Evolutionary conservation across 1,140 invertebrate genomes (phyloP).

Genomic region (Drosophila auraria): DNA sequence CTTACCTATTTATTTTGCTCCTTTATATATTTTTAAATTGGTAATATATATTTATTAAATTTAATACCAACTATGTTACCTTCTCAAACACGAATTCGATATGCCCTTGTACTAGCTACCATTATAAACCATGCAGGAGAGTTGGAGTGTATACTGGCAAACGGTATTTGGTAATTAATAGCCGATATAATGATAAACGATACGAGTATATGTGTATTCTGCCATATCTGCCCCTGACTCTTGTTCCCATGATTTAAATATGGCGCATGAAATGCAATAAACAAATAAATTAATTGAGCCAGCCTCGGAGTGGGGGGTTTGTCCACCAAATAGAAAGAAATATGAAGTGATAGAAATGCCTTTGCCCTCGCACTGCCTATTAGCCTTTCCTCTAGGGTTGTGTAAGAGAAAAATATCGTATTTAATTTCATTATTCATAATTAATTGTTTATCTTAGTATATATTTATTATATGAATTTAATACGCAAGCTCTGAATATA

Average conservation of each 20-base stretch:
- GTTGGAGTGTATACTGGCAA: slow-evolving; percentile 55
- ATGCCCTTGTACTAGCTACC: slow-evolving; percentile 4
- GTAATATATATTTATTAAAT: too few relatives aligned
- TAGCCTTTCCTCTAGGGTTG: neutral
- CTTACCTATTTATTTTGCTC: too few relatives aligned
- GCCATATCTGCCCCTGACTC: slow-evolving; percentile 20
- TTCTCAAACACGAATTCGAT: neutral
- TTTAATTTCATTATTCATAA: neutral
- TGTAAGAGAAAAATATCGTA: neutral
- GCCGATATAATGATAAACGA: slow-evolving; percentile 80
- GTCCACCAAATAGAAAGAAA: slow-evolving; percentile 59
- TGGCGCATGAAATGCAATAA: slow-evolving; percentile 75
- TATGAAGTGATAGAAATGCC: slow-evolving; percentile 71
- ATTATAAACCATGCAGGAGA: slow-evolving; percentile 22
- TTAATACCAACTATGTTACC: neutral
- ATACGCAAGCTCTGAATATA: too few relatives aligned
- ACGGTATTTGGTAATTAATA: slow-evolving; percentile 81
- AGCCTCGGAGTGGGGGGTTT: neutral
- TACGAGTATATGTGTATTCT: slow-evolving; percentile 26
- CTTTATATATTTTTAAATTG: too few relatives aligned
- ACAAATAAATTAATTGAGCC: slow-evolving; percentile 81
- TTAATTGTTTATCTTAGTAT: too few relatives aligned
- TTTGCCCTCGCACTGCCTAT: neutral
- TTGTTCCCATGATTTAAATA: slow-evolving; percentile 71
- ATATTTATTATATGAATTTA: too few relatives aligned